phyloP scores from a whole-genome alignment of 1,140 invertebrate genomes.

The Yoshiicerus persimilis region DNA sequence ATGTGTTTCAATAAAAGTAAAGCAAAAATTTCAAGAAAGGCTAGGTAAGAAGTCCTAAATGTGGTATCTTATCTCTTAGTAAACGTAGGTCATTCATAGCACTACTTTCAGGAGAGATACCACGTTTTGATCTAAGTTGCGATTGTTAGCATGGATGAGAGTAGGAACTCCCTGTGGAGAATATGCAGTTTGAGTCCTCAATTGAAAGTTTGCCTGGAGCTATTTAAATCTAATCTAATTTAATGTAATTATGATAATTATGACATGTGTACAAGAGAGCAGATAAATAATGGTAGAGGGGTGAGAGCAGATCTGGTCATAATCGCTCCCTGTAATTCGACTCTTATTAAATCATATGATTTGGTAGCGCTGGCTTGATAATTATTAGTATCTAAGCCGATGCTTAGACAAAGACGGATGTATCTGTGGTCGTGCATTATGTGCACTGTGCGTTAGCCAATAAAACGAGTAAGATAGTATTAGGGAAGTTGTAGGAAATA shows the following conservation, averaged over 20 bases:
- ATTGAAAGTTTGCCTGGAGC: neutral
- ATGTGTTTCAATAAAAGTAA: too few species aligned
- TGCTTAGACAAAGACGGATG: neutral
- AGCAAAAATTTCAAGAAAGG: too few species aligned
- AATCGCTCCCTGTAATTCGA: neutral
- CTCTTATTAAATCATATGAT: conserved; percentile 8
- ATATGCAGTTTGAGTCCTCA: neutral
- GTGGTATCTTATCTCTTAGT: too few species aligned
- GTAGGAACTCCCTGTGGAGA: neutral
- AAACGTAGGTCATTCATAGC: too few species aligned
- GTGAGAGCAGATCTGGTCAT: neutral
- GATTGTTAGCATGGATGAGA: neutral
- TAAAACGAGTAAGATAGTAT: neutral
- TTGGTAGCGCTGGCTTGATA: neutral
- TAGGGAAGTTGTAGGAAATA: conserved; percentile 4
- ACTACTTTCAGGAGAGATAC: too few species aligned
- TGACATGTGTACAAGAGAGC: neutral
- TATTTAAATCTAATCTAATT: conserved; percentile 8
- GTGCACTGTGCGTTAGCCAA: neutral
- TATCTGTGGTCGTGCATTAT: neutral
- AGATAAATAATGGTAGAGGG: conserved; percentile 12
- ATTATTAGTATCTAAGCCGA: neutral
- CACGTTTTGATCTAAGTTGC: neutral
- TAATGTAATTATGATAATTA: conserved; percentile 24
- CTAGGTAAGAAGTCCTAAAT: too few species aligned